Conservation (phyloP, 2,888 invertebrate species). For the Mimachlamys varia region DNA sequence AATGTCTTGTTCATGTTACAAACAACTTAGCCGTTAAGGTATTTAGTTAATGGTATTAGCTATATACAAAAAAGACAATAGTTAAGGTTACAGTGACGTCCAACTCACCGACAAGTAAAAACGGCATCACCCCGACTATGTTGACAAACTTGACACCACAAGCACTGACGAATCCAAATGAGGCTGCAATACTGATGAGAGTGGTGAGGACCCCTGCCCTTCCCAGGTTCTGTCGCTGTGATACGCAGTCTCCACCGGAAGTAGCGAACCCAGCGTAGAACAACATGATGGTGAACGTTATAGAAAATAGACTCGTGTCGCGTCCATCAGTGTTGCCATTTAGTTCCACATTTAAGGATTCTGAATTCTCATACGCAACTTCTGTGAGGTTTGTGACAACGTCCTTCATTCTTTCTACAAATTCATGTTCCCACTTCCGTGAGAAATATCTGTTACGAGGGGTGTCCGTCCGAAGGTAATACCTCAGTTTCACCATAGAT, state of each 20-base stretch:
- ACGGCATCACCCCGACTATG: slow-evolving; percentile 69
- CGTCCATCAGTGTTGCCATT: not conserved
- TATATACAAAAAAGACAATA: no score
- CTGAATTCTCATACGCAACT: slow-evolving; percentile 49
- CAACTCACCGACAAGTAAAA: slow-evolving; percentile 66
- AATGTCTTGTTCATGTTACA: no score
- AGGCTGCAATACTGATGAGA: slow-evolving; percentile 63
- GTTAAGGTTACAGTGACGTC: no score
- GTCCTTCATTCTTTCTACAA: slow-evolving; percentile 42
- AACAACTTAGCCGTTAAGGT: no score
- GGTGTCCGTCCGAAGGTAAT: slow-evolving; percentile 33
- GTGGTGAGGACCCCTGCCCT: slow-evolving; percentile 64
- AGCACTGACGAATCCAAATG: slow-evolving; percentile 65
- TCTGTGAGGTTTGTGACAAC: slow-evolving; percentile 42
- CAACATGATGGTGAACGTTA: slow-evolving; percentile 39
- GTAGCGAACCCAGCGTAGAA: slow-evolving; percentile 46
- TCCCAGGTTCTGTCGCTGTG: slow-evolving; percentile 53
- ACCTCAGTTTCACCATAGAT: slow-evolving; percentile 28
- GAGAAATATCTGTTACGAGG: not conserved
- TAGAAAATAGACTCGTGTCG: not conserved
- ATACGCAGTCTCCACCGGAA: slow-evolving; percentile 40
- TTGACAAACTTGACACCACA: slow-evolving; percentile 64
- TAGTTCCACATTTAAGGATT: not conserved
- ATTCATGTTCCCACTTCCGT: slow-evolving; percentile 42
- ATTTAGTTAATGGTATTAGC: no score